phyloP scores from a whole-genome alignment of 2,888 invertebrate genomes.

The Tortricodes alternella region DNA sequence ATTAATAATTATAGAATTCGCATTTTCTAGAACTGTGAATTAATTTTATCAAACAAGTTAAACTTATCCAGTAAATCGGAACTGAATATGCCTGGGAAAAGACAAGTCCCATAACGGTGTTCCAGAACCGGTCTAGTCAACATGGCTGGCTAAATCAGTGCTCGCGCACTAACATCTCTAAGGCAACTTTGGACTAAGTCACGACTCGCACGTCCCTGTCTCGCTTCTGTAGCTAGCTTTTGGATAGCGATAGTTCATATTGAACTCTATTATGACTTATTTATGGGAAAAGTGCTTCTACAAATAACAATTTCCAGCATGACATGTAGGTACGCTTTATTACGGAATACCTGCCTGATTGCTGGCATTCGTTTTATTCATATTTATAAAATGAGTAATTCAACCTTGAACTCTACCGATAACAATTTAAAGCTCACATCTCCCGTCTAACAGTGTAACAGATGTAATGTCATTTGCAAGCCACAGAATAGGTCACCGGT shows the following conservation, averaged over 20 bases:
- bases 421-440: background rate
- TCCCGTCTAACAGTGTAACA: background rate
- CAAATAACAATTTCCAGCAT: too few relatives aligned
- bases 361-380: too few relatives aligned
- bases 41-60: background rate
- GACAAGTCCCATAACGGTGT: background rate
- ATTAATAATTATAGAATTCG: too few relatives aligned
- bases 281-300: too few relatives aligned
- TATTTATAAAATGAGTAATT: background rate
- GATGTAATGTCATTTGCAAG: background rate
- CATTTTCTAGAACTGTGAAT: too few relatives aligned
- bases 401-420: background rate
- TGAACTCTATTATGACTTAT: too few relatives aligned
- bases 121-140: conserved; percentile 8
- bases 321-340: too few relatives aligned
- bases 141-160: conserved; percentile 6
- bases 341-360: background rate
- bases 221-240: too few relatives aligned
- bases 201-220: background rate
- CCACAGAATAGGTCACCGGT: conserved; percentile 42
- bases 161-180: conserved; percentile 5
- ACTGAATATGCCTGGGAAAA: conserved; percentile 9
- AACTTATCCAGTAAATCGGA: background rate
- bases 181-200: background rate
- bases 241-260: too few relatives aligned